Base-by-base conservation (phyloP, 1,140 invertebrate genomes). In the Rhagoletis pomonella region DNA sequence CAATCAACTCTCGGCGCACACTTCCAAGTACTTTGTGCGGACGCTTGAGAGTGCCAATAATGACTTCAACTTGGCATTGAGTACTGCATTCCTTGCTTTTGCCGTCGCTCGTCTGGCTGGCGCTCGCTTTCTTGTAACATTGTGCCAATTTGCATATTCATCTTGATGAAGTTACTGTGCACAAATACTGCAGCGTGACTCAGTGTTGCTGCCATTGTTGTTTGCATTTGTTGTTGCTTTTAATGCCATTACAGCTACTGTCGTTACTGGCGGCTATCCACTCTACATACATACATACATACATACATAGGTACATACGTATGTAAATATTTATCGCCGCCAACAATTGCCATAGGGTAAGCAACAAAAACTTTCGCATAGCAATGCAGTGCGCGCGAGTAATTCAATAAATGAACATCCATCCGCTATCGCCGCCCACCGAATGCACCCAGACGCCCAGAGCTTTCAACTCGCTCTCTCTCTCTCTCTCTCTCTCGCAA, bases 21-120 rank as follows among this genome's bases (percentile, higher is more conserved):
- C 73, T 81, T 81, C 73, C 73, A 58, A 58, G 47, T 42, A 58
- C 73, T 81, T 81, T 81, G 29, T 29, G 73, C 73, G 73, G 73
- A 81, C 73, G 73, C 73, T 55, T 81, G 73, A 81, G 73, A 81
- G 73, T 81, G 73, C 73, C 73, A 81, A 81, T 81, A 81, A 81
- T 81, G 73, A 81, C 73, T 50, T 81, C 47, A 50, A 81, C 73
- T 81, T 58, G 44, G 73, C 73, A 81, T 55, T 50, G 73, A 81
- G 73, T 42, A 81, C 29, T 17, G 5, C 19, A 55, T 81, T 55
- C 73, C 39, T 67, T 67, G 64, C 64, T 67, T 62, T 62, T 0
- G 47, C 42, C 42, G 67, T 10, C 67, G 4, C 17, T 39, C 4
- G 39, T 12, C 2, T 55, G n/a, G 17, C 5, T 69, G 17, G 10